These are phyloP conservation scores for Corynorhinus townsendii DNA, from an alignment of 2,113 vertebrate genomes.

Conservation along the genomic window DNA sequence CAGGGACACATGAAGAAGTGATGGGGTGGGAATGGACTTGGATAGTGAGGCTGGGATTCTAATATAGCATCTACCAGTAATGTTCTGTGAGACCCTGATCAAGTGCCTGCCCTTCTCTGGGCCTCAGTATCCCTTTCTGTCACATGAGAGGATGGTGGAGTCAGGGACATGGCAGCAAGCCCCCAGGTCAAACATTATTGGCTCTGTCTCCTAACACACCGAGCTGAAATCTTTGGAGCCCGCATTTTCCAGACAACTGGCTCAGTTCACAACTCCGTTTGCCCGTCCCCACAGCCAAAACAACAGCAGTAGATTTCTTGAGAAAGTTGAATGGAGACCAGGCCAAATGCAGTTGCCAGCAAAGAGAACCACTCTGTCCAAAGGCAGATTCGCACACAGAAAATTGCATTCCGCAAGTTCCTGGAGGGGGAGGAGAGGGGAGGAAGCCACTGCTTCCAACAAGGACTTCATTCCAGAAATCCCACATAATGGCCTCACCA, in stretches of 20 bases:
- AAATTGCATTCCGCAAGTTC: slow-evolving; percentile 29
- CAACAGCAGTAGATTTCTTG: not conserved
- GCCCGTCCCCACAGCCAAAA: not conserved
- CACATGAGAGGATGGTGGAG: not conserved
- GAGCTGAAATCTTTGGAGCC: not conserved
- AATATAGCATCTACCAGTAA: too few species aligned
- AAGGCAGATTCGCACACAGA: not conserved
- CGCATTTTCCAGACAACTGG: not conserved
- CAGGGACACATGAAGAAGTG: not conserved
- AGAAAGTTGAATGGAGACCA: slow-evolving; percentile 37
- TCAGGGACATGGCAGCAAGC: not conserved
- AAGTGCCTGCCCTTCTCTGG: not conserved
- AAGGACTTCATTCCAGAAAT: slow-evolving; percentile 63
- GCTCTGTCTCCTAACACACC: not conserved
- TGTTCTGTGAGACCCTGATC: not conserved
- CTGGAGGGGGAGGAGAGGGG: not conserved
- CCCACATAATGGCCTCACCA: slow-evolving; percentile 55
- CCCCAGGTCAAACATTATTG: not conserved
- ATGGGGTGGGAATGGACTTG: rapidly evolving
- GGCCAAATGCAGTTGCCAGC: not conserved
- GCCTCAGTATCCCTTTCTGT: not conserved
- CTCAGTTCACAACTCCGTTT: not conserved
- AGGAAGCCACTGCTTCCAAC: slow-evolving; percentile 46
- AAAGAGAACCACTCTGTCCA: not conserved
- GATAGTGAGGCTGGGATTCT: not conserved